Base-by-base conservation (phyloP, 2,888 invertebrate species). In the Yponomeuta plumbellus region DNA sequence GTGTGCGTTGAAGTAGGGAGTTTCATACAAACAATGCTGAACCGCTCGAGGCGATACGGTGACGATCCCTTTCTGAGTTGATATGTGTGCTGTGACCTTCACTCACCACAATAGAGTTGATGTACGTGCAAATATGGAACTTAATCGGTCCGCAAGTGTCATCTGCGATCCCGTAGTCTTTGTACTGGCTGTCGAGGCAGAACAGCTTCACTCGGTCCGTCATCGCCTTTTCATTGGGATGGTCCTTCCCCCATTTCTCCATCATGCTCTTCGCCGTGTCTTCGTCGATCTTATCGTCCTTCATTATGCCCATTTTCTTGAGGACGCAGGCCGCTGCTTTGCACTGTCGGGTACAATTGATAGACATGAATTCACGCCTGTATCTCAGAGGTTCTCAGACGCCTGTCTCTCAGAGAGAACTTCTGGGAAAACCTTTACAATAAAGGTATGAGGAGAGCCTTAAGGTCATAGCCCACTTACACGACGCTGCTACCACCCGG, bases 181-280 rank as follows among this genome's bases (percentile, higher is more conserved):
- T 57, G 56, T 72, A 78, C 56, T 73, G 70, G 17, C 72, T 72
- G 3, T 71, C 66, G 5, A 76, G 68, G 65, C 79, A 79, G 11
- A 69, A 67, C 0, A 63, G 39, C 21, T 67, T 68, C 34, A 76
- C 67, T 26, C 70, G 67, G 2, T 74, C 71, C 6, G 68, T 52
- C 17, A 72, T 68, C 0, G 67, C 63, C 44, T 69, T 72, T 17
- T 69, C 69, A 2, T 70, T 69, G 0, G 74, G 74, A 6, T 68
- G 39, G 5, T 74, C 68, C 21, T 69, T 69, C 21, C 67, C 69
- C 11, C 71, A 34, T 39, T 71, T 64, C 0, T 74, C 68, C 5
- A 77, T 64, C 1, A 67, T 21, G 13, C 69, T 69, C 2, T 59
- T 71, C 0, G 64, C 69, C 11, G 71, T 72, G 6, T 70, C 70